Evolutionary conservation across 2,888 invertebrate species (phyloP).

Genomic region (Cordilura impudica): DNA sequence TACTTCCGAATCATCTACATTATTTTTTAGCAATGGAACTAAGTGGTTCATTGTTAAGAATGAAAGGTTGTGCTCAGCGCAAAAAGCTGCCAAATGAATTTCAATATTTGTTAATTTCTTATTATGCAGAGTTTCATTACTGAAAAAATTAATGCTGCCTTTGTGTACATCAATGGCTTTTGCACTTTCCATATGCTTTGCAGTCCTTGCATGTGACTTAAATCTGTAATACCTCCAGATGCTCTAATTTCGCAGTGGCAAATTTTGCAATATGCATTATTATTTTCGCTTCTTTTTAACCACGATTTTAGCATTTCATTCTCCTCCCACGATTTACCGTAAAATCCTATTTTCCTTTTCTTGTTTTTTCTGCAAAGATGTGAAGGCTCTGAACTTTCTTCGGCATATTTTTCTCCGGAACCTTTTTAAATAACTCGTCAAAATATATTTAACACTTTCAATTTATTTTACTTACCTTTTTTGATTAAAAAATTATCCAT

Average conservation of each 20-base stretch:
- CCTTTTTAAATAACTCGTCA: too few species aligned
- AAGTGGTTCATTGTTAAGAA: slow-evolving; percentile 33
- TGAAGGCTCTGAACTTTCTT: too few species aligned
- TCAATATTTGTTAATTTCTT: slow-evolving; percentile 7
- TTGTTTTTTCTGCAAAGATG: too few species aligned
- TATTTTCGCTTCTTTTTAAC: not conserved
- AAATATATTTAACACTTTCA: too few species aligned
- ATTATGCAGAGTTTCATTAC: not conserved
- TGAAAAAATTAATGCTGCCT: not conserved
- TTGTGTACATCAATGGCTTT: not conserved
- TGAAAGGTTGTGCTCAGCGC: slow-evolving; percentile 28
- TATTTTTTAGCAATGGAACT: slow-evolving; percentile 16
- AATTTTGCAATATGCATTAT: not conserved
- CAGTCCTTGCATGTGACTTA: slow-evolving; percentile 1
- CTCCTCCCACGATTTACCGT: slow-evolving; percentile 9
- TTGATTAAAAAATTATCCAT: too few species aligned
- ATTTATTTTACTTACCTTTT: too few species aligned
- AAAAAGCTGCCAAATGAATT: slow-evolving; percentile 19
- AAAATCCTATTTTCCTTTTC: too few species aligned
- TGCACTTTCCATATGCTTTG: not conserved
- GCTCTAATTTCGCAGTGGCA: slow-evolving; percentile 24
- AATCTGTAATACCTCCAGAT: not conserved
- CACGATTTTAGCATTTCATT: not conserved
- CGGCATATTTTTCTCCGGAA: too few species aligned
- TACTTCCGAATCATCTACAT: slow-evolving; percentile 27